These are phyloP conservation scores for Apodemus agrarius DNA, from an alignment of 2,797 vertebrate genomes.

Conservation along the genomic window DNA sequence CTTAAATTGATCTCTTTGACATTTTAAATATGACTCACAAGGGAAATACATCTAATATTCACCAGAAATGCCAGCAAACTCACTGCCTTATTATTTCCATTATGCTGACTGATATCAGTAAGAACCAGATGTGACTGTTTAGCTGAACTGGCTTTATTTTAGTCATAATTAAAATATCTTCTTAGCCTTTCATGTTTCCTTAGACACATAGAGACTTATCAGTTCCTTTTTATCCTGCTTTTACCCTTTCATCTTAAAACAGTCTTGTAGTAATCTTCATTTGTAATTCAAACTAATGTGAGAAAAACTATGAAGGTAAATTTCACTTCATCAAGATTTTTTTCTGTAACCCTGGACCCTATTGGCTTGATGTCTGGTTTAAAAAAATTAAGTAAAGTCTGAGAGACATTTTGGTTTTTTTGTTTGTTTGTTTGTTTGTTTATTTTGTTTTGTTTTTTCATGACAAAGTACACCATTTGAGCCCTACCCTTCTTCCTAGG, in stretches of 20 bases:
- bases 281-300: constrained; percentile 57
- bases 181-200: constrained; percentile 50
- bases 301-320: background rate
- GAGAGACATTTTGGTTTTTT: background rate
- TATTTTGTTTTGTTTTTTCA: background rate
- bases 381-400: constrained; percentile 39
- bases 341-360: background rate
- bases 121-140: constrained; percentile 57
- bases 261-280: constrained; percentile 27
- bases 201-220: constrained; percentile 42
- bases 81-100: constrained; percentile 58
- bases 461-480: background rate
- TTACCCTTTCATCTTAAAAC: constrained; percentile 47
- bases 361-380: constrained; percentile 9
- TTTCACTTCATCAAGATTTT: constrained; percentile 46
- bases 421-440: background rate
- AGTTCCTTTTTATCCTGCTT: constrained; percentile 39
- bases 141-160: constrained; percentile 57
- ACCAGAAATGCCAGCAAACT: constrained; percentile 33
- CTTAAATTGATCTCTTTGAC: constrained; percentile 76
- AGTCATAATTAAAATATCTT: constrained; percentile 58
- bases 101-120: constrained; percentile 58
- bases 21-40: constrained; percentile 72
- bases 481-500: background rate
- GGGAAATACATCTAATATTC: constrained; percentile 69